These are phyloP conservation scores for Eupsilia transversa DNA, from an alignment of 2,888 invertebrate species.

Conservation along the genomic window DNA sequence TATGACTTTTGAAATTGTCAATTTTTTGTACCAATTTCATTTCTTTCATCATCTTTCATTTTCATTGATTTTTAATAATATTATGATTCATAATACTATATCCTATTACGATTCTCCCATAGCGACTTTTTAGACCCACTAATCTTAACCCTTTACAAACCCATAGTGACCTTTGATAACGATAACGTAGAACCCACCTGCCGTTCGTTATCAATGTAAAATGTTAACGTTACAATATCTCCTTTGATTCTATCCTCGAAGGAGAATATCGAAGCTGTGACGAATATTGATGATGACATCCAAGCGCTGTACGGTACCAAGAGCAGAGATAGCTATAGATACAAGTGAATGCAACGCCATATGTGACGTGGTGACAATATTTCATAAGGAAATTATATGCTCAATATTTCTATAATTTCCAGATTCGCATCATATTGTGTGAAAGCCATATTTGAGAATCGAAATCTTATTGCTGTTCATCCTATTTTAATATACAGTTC, in stretches of 20 bases:
- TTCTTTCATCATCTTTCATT: too few relatives aligned
- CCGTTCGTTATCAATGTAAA: constrained; percentile 4
- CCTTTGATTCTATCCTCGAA: constrained; percentile 1
- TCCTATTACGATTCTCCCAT: too few relatives aligned
- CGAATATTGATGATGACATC: constrained; percentile 33
- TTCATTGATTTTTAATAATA: too few relatives aligned
- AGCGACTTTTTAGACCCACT: too few relatives aligned
- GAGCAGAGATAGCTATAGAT: background rate
- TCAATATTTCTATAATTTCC: background rate
- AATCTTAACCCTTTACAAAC: background rate
- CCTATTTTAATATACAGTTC: background rate
- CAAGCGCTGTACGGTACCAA: background rate
- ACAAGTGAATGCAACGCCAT: background rate
- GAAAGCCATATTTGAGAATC: background rate
- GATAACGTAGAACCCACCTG: too few relatives aligned
- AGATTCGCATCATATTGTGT: background rate
- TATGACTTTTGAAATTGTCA: too few relatives aligned
- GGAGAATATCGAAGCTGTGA: constrained; percentile 4
- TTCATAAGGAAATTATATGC: background rate
- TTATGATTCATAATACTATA: too few relatives aligned
- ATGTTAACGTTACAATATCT: constrained; percentile 1
- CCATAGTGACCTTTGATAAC: background rate
- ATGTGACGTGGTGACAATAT: background rate
- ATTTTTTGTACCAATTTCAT: too few relatives aligned
- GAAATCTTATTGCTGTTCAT: background rate